Percentiles rank a stretch among this genome's conserved stretches.
Evolutionary conservation across 1,140 invertebrate genomes (phyloP).

Genomic region (Procambarus virginalis): DNA sequence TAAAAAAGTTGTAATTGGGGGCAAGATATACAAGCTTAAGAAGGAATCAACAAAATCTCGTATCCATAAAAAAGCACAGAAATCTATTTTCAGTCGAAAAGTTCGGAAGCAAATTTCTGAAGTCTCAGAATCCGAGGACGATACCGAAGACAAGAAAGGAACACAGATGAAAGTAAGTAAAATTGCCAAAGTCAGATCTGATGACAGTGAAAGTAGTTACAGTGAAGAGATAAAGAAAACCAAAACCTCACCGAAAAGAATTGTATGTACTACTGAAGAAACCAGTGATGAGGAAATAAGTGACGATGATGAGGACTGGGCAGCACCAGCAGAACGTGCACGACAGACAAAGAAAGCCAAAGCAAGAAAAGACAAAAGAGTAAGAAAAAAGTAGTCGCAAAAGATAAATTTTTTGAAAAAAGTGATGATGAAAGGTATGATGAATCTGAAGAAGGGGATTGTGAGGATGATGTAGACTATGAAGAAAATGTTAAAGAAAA

Average conservation of each 20-base stretch:
- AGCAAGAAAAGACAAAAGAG: not conserved
- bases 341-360: constrained; percentile 12
- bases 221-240: constrained; percentile 32
- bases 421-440: constrained; percentile 50
- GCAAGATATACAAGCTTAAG: constrained; percentile 47
- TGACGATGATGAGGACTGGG: constrained; percentile 61
- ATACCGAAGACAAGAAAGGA: constrained; percentile 30
- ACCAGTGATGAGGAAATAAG: constrained; percentile 41
- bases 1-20: constrained; percentile 48
- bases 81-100: not conserved
- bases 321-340: constrained; percentile 8
- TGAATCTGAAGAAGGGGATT: constrained; percentile 24
- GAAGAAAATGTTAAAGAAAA: constrained; percentile 14
- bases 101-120: constrained; percentile 28
- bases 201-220: constrained; percentile 59
- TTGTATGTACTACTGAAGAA: constrained; percentile 36
- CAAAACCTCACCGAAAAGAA: constrained; percentile 20
- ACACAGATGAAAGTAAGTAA: constrained; percentile 26
- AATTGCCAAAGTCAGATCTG: constrained; percentile 51
- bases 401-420: constrained; percentile 17
- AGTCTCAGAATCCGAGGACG: constrained; percentile 44
- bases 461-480: constrained; percentile 45
- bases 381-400: constrained; percentile 8
- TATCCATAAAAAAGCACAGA: constrained; percentile 5
- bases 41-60: constrained; percentile 36